Evolutionary conservation across 2,888 invertebrate genomes (phyloP), one percentile per base, ranked within the genome.

Genomic region (Conistra vaccinii): DNA sequence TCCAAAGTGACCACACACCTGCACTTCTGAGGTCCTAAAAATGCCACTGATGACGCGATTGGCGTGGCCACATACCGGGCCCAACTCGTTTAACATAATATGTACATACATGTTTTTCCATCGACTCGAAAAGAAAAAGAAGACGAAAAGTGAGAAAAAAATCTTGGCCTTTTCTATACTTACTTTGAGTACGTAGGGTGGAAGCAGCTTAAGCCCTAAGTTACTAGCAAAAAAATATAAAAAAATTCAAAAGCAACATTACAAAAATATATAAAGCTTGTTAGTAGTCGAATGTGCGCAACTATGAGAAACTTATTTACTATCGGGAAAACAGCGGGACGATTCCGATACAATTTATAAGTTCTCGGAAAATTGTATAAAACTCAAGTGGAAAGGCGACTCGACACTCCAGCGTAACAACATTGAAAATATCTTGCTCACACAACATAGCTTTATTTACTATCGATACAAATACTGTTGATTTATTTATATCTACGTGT

Each of bases 301-400:
- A 60, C 58, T 51, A 29, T 10, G 20, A 69, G 45, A 60, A 69
- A 69, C 60, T 78, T 78, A 51, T 68, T 68, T 78, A 69, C 29
- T 39, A 60, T 78, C 20, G 10, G 23, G 10, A 53, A 42, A 60
- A 58, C 26, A 60, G 32, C 42, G 23, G n/a, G 51, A 53, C 14
- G 26, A 45, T 60, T 35, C 51, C 42, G 51, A 45, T 69, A 58
- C 58, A 53, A 61, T 66, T 58, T 73, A 55, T 65, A 61, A 79
- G 61, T 76, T 76, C 70, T 35, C 60, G 20, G 70, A 45, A 78
- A 78, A 78, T 68, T 68, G 48, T 58, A 58, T 26, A 12, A 45
- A 3, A 26, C 14, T 68, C 78, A 68, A 69, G 70, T 45, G 69
- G n/a, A 61, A 69, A 78, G 53, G 60, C 74, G 23, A 45, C 42